phyloP scores from a whole-genome alignment of 2,797 vertebrate genomes.

The Scarus forsteni region DNA sequence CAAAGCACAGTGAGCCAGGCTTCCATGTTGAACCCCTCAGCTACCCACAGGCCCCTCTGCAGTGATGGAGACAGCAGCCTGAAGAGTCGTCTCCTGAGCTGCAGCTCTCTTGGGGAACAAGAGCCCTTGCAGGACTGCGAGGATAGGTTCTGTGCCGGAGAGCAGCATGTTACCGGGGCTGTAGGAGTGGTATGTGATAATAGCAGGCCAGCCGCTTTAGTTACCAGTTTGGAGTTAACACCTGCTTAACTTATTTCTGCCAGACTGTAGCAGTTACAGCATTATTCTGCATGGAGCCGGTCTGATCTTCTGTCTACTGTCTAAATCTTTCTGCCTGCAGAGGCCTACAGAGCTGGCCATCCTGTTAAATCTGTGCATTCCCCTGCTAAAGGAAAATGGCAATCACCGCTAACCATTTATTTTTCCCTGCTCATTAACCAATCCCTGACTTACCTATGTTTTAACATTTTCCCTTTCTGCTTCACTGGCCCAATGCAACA shows the following conservation, averaged over 20 bases:
- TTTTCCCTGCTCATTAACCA: constrained; percentile 63
- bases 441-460: constrained; percentile 39
- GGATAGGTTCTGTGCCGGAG: constrained; percentile 64
- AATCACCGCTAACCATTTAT: constrained; percentile 34
- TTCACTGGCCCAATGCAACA: constrained; percentile 54
- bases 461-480: constrained; percentile 66
- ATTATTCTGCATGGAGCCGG: constrained; percentile 68
- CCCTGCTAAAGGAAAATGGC: constrained; percentile 27
- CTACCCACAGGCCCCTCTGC: constrained; percentile 33
- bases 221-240: constrained; percentile 33
- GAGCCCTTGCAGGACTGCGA: constrained; percentile 51
- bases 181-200: constrained; percentile 82
- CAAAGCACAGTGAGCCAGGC: constrained; percentile 41
- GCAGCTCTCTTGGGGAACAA: constrained; percentile 45
- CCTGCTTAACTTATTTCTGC: constrained; percentile 62
- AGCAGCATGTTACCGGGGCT: constrained; percentile 55
- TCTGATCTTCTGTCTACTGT: constrained; percentile 42
- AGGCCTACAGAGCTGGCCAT: constrained; percentile 34
- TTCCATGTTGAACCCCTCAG: constrained; percentile 35
- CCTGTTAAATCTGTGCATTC: constrained; percentile 41
- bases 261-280: constrained; percentile 42
- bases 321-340: constrained; percentile 58
- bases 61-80: constrained; percentile 62
- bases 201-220: constrained; percentile 44
- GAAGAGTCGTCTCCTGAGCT: constrained; percentile 29